A percentile compares a stretch with the other conserved stretches of the same genome.
These are phyloP conservation scores for Hydrophis major DNA, from an alignment of 2,797 vertebrate species.

Conservation along the genomic window DNA sequence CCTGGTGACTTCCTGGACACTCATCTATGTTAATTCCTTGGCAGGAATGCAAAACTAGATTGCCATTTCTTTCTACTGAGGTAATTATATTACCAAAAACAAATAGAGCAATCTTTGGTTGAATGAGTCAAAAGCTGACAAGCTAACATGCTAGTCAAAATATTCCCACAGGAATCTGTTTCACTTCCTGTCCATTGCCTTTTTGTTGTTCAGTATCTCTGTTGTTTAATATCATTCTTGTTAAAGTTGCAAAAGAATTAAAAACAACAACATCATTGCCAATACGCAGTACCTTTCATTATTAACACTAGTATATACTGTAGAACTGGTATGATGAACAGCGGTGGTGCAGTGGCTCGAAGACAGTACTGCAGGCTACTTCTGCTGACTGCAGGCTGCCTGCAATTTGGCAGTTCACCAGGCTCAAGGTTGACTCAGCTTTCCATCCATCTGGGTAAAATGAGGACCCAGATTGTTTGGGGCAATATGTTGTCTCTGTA, in stretches of 20 bases:
- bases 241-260: background rate
- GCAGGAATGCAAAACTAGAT: background rate
- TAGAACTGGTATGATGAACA: background rate
- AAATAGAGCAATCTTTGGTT: background rate
- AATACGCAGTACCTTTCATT: background rate
- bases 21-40: background rate
- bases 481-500: too few relatives aligned
- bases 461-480: too few relatives aligned
- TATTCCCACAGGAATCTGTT: background rate
- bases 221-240: background rate
- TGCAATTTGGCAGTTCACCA: too few relatives aligned
- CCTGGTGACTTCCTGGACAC: background rate
- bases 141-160: background rate
- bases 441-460: too few relatives aligned
- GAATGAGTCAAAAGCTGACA: background rate
- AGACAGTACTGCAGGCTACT: too few relatives aligned
- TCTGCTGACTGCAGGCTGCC: too few relatives aligned
- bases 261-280: background rate
- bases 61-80: background rate
- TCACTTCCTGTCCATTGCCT: background rate
- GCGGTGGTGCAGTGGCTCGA: too few relatives aligned
- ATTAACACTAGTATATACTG: background rate
- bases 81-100: background rate
- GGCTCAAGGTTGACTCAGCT: too few relatives aligned
- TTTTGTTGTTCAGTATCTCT: background rate